Percentiles rank a stretch among this genome's conserved stretches.
Conservation (phyloP, 1,140 invertebrate species). For the Zaprionus camerounensis region DNA sequence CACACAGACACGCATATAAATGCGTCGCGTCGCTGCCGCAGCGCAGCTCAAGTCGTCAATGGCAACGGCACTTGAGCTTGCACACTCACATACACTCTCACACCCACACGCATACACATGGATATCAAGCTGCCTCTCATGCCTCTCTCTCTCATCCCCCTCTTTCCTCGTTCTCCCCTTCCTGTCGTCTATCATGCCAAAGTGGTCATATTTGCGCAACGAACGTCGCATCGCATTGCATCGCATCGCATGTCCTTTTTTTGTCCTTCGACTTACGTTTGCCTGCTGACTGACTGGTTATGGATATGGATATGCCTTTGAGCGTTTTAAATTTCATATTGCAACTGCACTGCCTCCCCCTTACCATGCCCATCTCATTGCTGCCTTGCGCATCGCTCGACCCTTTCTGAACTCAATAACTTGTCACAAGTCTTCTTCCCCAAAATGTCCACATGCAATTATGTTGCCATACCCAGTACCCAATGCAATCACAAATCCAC, state of each 20-base stretch:
- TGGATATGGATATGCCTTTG: constrained; percentile 82
- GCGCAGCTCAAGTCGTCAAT: constrained; percentile 76
- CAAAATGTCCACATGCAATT: constrained; percentile 69
- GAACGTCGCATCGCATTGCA: constrained; percentile 36
- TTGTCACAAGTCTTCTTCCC: constrained; percentile 21
- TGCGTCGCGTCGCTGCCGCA: constrained; percentile 43
- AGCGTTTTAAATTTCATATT: constrained; percentile 83
- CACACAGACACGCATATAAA: constrained; percentile 19
- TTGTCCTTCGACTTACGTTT: constrained; percentile 78
- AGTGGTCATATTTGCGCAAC: constrained; percentile 77
- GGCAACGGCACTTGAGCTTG: constrained; percentile 72
- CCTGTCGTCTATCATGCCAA: constrained; percentile 74
- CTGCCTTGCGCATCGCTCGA: constrained; percentile 44
- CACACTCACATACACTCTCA: constrained; percentile 39
- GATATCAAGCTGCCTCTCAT: neutral
- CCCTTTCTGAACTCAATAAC: constrained; percentile 42
- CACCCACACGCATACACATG: constrained; percentile 11
- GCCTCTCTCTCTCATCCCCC: constrained; percentile 21
- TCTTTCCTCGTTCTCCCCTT: constrained; percentile 33
- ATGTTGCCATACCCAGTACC: constrained; percentile 60
- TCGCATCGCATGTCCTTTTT: constrained; percentile 74
- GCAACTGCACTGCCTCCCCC: constrained; percentile 64
- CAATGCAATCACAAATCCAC: constrained; percentile 10
- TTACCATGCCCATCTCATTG: constrained; percentile 33
- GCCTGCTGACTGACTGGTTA: constrained; percentile 64